phyloP scores from a whole-genome alignment of 2,888 invertebrate species.

The Heliconius erato region DNA sequence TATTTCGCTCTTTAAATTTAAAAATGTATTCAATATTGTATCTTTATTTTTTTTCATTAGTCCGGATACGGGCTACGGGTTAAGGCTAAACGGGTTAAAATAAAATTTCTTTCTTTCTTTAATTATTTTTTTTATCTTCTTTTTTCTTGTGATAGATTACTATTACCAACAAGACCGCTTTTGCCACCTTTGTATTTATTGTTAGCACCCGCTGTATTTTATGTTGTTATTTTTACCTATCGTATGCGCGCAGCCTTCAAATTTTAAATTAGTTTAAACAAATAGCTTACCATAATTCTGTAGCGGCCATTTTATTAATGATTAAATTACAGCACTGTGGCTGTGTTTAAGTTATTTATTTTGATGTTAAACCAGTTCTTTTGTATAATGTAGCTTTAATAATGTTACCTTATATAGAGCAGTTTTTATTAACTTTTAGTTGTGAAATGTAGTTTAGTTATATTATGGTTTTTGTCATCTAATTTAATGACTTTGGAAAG shows the following conservation, averaged over 20 bases:
- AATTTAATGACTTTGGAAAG: background rate
- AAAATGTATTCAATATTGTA: too few species aligned
- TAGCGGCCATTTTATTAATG: conserved; percentile 40
- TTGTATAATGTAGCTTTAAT: conserved; percentile 1
- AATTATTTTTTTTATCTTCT: too few species aligned
- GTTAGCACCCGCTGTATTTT: too few species aligned
- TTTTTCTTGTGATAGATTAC: too few species aligned
- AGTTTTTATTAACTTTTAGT: background rate
- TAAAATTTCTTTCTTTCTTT: too few species aligned
- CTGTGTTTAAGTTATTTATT: conserved; percentile 46
- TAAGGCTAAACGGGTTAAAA: too few species aligned
- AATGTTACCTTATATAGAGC: background rate
- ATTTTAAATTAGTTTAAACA: conserved; percentile 46
- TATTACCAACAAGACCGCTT: too few species aligned
- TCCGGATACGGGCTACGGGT: too few species aligned
- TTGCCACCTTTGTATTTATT: too few species aligned
- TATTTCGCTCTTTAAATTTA: too few species aligned
- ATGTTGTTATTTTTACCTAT: too few species aligned
- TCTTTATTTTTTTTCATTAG: too few species aligned
- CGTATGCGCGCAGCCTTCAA: conserved; percentile 30
- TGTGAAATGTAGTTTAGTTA: background rate
- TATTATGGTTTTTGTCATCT: conserved; percentile 6
- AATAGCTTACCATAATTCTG: conserved; percentile 43
- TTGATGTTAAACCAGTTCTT: conserved; percentile 24
- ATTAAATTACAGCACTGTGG: conserved; percentile 36